Percentiles rank a stretch among this genome's conserved stretches.
These are phyloP conservation scores for Scomber scombrus DNA, from an alignment of 2,113 vertebrate genomes.

Conservation along the genomic window DNA sequence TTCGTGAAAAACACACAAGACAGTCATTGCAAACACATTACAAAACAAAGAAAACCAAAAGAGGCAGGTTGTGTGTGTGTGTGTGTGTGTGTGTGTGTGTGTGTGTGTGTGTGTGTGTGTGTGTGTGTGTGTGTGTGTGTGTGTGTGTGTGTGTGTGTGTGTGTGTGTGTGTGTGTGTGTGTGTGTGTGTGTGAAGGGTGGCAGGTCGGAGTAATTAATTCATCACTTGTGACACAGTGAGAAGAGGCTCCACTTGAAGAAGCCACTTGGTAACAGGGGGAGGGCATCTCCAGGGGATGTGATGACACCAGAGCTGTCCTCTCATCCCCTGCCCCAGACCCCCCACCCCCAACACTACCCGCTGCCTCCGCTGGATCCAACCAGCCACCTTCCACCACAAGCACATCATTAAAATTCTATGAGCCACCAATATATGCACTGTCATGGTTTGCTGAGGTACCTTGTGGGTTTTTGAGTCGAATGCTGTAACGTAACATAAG, in stretches of 20 bases:
- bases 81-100: conserved; percentile 27
- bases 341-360: conserved; percentile 5
- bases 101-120: conserved; percentile 19
- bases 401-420: conserved; percentile 52
- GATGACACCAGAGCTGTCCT: conserved; percentile 49
- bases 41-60: conserved; percentile 1
- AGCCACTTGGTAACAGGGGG: conserved; percentile 21
- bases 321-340: conserved; percentile 21
- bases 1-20: not conserved
- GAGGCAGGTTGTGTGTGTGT: conserved; percentile 4
- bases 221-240: conserved; percentile 32
- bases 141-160: conserved; percentile 13
- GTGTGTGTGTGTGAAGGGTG: conserved; percentile 30
- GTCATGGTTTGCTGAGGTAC: conserved; percentile 1
- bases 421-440: conserved; percentile 24
- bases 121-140: conserved; percentile 15
- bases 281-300: conserved; percentile 27
- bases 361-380: not conserved
- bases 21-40: not conserved
- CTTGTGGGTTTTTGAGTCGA: conserved; percentile 17
- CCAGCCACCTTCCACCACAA: conserved; percentile 22
- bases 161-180: conserved; percentile 17
- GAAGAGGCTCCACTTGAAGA: conserved; percentile 31
- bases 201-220: conserved; percentile 50
- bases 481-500: conserved; percentile 20